Evolutionary conservation across 2,888 invertebrate genomes (phyloP), one percentile per base, ranked within the genome.

Genomic region (Cybosia mesomella): DNA sequence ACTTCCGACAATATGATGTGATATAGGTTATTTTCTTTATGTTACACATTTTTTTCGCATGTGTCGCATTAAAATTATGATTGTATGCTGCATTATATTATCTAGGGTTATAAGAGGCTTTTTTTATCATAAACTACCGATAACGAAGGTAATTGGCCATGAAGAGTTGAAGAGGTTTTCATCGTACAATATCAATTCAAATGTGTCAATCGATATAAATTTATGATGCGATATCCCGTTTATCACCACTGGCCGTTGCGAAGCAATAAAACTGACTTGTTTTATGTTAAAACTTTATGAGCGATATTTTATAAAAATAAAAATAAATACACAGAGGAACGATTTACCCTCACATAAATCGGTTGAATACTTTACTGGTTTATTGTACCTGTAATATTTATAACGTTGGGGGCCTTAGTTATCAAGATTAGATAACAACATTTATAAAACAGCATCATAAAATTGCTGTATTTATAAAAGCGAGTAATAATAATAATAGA

Each of bases 241-340:
- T 92, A 92, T 89, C 80, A 86, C 87, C 83, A 81, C 84, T 83
- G 82, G 83, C 84, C 86, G 85, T 86, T 81, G 86, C 78, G 82
- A 87, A 86, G 89, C 87, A 90, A 91, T 93, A 92, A 92, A 92
- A 89, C 81, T 79, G 83, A 77, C 84, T 86, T 87, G 87, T 91
- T 92, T 92, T 90, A 92, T 87, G 88, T 87, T 87, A 79, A 85
- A 87, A 90, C 83, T 93, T 93, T 93, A 93, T 86, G 92, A 86
- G 84, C 87, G 75, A 88, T 93, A 91, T 92, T 91, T 91, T 91
- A 91, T 87, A 89, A 89, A 87, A 89, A 91, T 87, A 85, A 82
- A 85, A 82, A 85, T 90, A 89, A 88, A 89, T 83, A 85, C 84
- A 79, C 85, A 81, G 71, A 83, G 82, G 84, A 84, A 83, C 78